A percentile compares a stretch with the other conserved stretches of the same genome.
phyloP scores from a whole-genome alignment of 2,113 vertebrate genomes.

The Lamprologus callipterus region DNA sequence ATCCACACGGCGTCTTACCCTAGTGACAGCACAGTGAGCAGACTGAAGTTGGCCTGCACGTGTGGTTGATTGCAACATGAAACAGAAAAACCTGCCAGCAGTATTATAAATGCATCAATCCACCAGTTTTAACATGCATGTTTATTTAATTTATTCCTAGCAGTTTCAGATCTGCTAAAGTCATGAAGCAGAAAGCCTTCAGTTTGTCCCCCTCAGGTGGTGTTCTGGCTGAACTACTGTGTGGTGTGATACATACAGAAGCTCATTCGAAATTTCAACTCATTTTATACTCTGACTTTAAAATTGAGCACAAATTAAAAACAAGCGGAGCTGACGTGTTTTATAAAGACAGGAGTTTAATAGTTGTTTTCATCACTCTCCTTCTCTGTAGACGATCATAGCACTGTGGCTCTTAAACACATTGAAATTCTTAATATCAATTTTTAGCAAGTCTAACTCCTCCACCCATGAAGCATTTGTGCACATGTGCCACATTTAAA shows the following conservation, averaged over 20 bases:
- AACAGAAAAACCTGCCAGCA: background rate
- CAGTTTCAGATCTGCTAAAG: background rate
- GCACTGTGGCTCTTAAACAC: background rate
- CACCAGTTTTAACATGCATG: background rate
- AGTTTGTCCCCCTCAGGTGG: constrained; percentile 44
- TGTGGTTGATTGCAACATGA: background rate
- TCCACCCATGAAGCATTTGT: background rate
- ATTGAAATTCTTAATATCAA: background rate
- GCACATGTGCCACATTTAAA: background rate
- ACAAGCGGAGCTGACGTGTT: background rate
- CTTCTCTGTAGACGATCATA: background rate
- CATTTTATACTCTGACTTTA: background rate
- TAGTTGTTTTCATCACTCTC: background rate
- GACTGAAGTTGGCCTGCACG: constrained; percentile 8
- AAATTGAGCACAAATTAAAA: background rate
- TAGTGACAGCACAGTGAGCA: constrained; percentile 1
- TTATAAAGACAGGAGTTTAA: background rate
- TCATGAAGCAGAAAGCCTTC: background rate
- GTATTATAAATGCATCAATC: background rate
- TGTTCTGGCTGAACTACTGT: constrained; percentile 6
- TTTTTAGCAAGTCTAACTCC: background rate
- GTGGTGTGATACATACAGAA: background rate
- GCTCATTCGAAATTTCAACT: background rate
- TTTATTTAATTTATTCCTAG: background rate
- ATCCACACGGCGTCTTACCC: background rate